Base-by-base conservation (phyloP, 2,888 invertebrate genomes). In the Hyles lineata region DNA sequence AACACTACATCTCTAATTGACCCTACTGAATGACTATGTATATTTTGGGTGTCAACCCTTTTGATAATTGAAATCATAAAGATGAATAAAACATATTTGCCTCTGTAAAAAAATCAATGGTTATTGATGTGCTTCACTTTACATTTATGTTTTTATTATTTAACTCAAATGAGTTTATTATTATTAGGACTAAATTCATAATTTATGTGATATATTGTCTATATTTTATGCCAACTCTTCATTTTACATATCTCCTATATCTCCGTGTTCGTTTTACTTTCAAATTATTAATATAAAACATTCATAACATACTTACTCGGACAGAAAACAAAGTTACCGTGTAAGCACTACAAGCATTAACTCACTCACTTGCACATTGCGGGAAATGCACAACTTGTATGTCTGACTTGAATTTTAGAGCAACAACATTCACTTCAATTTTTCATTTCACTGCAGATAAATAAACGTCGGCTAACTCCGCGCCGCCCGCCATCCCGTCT, bases 361-460 rank as follows among this genome's bases (percentile, higher is more conserved):
- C 55, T 19, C 55, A 55, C 55, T 55, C 55, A 55, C 55, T 55
- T 55, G 55, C 55, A n/a, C 55, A 55, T 55, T 19, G 19, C 55
- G 55, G 55, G 17, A 55, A 55, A 55, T n/a, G 55, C n/a, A 8
- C 55, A 55, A n/a, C 55, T 17, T 55, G 6, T 35, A 62, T 35
- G 29, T 62, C 32, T 62, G 62, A 62, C 19, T 62, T 32, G 35
- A 63, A 63, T 11, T 67, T 67, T 43, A 43, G 23, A 50, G 23
- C 63, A 63, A 80, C 80, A 81, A 80, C 81, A 84, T 84, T 83
- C 82, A 80, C 80, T 86, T 84, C 75, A 87, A 88, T 88, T 87
- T 90, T 90, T 88, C 87, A 89, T 88, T 87, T 83, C 83, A 85
- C 78, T 84, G 83, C 83, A 86, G 84, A 84, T 84, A 88, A 87